Evolutionary conservation across 1,140 invertebrate genomes (phyloP), one percentile per base, ranked within the genome.

Genomic region (Euura saliciscinereae): DNA sequence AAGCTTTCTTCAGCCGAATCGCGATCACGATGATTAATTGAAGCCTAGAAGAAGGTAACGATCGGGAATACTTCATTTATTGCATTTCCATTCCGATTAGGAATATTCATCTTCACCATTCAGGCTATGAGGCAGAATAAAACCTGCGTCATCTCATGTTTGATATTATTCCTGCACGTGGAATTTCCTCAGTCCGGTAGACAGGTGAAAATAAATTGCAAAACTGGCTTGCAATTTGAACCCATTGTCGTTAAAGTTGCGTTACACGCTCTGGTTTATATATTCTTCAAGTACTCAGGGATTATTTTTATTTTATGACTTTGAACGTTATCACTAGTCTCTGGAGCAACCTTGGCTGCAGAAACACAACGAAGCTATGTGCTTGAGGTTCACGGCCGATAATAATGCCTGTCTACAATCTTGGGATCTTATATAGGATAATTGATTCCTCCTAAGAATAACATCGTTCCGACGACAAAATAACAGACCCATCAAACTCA

Each of bases 221-320:
- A 59, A 59, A 59, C 28, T 59, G 10, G 51, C 51, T 11, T 59
- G 51, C 51, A 59, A 59, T 59, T 59, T 59, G 51, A 5, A 4
- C 13, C 51, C 13, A 8, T 8, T 6, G 51, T 8, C 6, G 13
- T 59, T 11, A 59, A 59, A 59, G 51, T 59, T 59, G 51, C 51
- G 51, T 59, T 59, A 59, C 10, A n/a, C 13, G 10, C 13, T 11
- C 51, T n/a, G 51, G 10, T 59, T n/a, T 59, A 59, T 59, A 59
- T 59, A 59, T 59, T 59, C 51, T 59, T 11, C 51, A 59, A 59
- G 51, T n/a, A 6, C 8, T 59, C 10, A 6, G 13, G 13, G 51
- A 59, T 59, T 59, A 59, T 3, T 59, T 59, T 59, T 59, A n/a
- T 59, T 59, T 59, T 59, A 59, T 59, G 51, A 59, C 51, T n/a